phyloP scores from a whole-genome alignment of 2,888 invertebrate species.

The Dichetophora obliterata region DNA sequence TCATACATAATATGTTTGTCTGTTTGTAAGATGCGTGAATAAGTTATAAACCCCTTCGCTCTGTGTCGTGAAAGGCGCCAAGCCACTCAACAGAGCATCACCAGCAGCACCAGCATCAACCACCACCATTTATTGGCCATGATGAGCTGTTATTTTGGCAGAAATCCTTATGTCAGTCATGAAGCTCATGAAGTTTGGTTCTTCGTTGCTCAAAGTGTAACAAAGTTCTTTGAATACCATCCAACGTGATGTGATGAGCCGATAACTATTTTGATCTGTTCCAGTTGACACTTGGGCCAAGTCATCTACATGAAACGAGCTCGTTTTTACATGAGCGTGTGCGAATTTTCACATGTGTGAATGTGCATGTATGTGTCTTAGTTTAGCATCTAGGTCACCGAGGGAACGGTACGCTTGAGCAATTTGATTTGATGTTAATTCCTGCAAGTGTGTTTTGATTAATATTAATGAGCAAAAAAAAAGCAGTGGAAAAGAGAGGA shows the following conservation, averaged over 20 bases:
- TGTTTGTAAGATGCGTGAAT: constrained; percentile 23
- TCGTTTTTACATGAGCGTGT: not conserved
- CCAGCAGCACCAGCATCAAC: too few species aligned
- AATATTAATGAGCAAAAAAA: constrained; percentile 25
- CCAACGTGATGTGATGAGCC: constrained; percentile 17
- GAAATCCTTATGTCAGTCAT: too few species aligned
- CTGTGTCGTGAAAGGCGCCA: too few species aligned
- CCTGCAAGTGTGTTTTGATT: constrained; percentile 37
- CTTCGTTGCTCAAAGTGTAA: not conserved
- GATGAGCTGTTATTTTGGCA: too few species aligned
- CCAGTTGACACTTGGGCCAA: not conserved
- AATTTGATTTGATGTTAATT: constrained; percentile 44
- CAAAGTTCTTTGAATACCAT: not conserved
- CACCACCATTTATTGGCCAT: too few species aligned
- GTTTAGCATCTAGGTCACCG: constrained; percentile 18
- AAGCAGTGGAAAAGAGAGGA: not conserved
- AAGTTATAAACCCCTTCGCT: constrained; percentile 36
- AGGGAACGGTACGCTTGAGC: constrained; percentile 45
- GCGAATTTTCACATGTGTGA: not conserved
- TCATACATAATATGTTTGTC: not conserved
- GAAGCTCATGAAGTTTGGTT: not conserved
- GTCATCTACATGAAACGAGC: not conserved
- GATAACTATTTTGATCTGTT: constrained; percentile 14
- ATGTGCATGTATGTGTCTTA: constrained; percentile 3
- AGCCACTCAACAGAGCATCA: too few species aligned